Base-by-base conservation (phyloP, 2,113 vertebrate genomes). In the Trichechus manatus region DNA sequence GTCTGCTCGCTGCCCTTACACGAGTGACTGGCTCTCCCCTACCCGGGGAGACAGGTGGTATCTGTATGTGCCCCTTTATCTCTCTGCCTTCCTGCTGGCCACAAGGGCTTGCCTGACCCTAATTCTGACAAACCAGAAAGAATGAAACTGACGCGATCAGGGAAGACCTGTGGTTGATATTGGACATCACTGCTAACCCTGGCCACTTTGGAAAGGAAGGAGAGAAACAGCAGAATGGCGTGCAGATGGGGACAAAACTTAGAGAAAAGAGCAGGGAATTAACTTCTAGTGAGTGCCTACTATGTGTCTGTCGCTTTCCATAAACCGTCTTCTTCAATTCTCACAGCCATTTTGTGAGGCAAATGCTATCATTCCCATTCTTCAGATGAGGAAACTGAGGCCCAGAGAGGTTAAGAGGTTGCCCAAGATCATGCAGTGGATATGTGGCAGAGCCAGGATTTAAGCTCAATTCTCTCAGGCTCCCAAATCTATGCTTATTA, bases 41-140 rank as follows among this genome's bases (percentile, higher is more conserved):
- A 97, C 87, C 92, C 20, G 33, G 89, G 79, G 93, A 96, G 96
- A 85, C 72, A 61, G 82, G 95, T 82, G 87, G 90, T 42, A 31
- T 82, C 72, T 90, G 29, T 74, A 3, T 39, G 63, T 13, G 50
- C 87, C 81, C 50, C 56, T 84, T 31, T 77, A 13, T 59, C 53
- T 63, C 44, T 47, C 47, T 74, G 36, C 87, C 50, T 44, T 19
- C 61, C 88, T 68, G 33, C 44, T 27, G 50, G 75, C 79, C 81
- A 17, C 1, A 0, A 27, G 77, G 68, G 29, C 20, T 63, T n/a
- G 63, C 53, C 75, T 33, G 63, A n/a, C 64, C 9, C 47, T 19
- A 17, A 4, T 66, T 36, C 63, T 10, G 22, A 79, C 8, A 6
- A 29, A 20, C 20, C 63, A 87, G 92, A 44, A 56, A 78, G 87